These are phyloP conservation scores for Aleadryas rufinucha DNA, from an alignment of 2,113 vertebrate genomes.

Conservation along the genomic window DNA sequence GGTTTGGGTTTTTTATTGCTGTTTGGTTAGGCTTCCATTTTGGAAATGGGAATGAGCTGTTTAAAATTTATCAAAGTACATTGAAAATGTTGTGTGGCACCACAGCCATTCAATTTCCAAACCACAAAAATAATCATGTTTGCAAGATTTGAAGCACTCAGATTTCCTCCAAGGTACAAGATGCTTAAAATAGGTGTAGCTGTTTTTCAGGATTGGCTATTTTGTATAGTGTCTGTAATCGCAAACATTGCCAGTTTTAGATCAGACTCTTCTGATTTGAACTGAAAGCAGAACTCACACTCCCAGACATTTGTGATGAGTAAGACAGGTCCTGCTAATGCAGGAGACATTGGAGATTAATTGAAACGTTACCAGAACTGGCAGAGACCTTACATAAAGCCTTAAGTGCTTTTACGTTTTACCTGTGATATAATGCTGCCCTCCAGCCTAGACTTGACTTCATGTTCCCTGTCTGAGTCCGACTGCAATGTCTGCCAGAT, in stretches of 20 bases:
- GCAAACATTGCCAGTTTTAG: background rate
- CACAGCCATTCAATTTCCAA: background rate
- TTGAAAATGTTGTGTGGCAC: background rate
- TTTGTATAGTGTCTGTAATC: background rate
- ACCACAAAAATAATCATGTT: background rate
- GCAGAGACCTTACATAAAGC: background rate
- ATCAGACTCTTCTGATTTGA: background rate
- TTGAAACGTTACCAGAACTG: background rate
- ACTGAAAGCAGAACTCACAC: background rate
- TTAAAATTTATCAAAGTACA: background rate
- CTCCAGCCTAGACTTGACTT: background rate
- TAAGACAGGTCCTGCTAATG: background rate
- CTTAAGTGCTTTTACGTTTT: background rate
- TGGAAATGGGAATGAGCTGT: background rate
- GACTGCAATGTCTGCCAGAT: rapidly evolving
- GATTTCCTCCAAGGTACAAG: background rate
- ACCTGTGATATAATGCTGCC: background rate
- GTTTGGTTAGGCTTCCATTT: background rate
- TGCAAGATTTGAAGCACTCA: background rate
- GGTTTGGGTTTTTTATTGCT: background rate
- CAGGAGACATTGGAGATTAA: background rate
- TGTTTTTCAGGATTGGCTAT: background rate
- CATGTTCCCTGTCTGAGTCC: rapidly evolving
- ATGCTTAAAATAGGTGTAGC: background rate
- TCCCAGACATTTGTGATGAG: background rate